A percentile compares a stretch with the other conserved stretches of the same genome.
Evolutionary conservation across 1,140 invertebrate species (phyloP).

Genomic region (Cyphomyrmex costatus): DNA sequence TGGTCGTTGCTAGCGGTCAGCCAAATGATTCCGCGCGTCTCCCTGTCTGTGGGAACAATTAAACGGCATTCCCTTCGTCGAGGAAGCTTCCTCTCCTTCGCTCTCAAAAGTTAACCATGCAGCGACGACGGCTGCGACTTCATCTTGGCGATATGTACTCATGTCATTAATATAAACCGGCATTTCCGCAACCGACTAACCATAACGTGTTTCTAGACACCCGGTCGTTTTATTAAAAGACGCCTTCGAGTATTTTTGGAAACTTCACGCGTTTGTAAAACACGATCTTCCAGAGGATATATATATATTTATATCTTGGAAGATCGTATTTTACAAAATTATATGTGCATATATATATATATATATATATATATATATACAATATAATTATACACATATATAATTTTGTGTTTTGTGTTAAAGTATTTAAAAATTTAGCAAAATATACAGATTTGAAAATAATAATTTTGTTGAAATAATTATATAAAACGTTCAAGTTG

Average conservation of each 20-base stretch:
- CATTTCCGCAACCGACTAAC: constrained; percentile 2
- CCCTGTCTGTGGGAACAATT: constrained; percentile 72
- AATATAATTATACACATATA: too few species aligned
- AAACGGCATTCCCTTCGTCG: constrained; percentile 13
- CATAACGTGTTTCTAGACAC: constrained; percentile 20
- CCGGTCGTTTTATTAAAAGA: constrained; percentile 9
- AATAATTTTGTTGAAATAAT: too few species aligned
- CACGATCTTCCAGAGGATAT: neutral
- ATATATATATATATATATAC: too few species aligned
- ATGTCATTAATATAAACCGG: constrained; percentile 22
- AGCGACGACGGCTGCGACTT: neutral
- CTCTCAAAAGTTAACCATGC: constrained; percentile 26
- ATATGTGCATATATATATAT: too few species aligned
- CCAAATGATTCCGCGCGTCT: constrained; percentile 28
- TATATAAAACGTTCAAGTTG: too few species aligned
- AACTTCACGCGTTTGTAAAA: neutral
- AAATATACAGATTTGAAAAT: too few species aligned
- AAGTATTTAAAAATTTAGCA: too few species aligned
- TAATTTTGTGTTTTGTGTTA: too few species aligned
- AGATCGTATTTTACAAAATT: too few species aligned
- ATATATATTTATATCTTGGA: neutral
- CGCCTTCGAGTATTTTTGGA: neutral
- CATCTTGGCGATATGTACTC: constrained; percentile 1
- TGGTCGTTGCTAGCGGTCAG: constrained; percentile 11
- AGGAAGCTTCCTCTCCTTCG: constrained; percentile 3